Conservation (phyloP, 2,113 vertebrate genomes). For the Saguinus midas region DNA sequence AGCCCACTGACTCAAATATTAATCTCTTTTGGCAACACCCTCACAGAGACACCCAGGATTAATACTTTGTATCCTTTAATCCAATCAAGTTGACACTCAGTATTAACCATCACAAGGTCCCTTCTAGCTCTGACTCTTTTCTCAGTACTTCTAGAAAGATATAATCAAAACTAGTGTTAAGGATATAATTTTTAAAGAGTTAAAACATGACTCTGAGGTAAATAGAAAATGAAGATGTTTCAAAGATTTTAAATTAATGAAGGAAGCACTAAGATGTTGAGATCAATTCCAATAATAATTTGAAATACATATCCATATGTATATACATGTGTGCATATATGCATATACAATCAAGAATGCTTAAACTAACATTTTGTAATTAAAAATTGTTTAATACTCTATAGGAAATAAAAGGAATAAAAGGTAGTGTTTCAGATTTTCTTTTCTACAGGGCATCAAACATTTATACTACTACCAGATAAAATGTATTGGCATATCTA, state of each 20-base stretch:
- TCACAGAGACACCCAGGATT: too few species aligned
- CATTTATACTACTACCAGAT: neutral
- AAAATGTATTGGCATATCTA: neutral
- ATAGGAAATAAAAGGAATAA: neutral
- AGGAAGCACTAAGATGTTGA: neutral
- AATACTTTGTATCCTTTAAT: too few species aligned
- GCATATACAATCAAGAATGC: neutral
- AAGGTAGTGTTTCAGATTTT: neutral
- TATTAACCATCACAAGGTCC: neutral
- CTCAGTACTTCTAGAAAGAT: neutral
- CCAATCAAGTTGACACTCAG: too few species aligned
- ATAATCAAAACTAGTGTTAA: neutral
- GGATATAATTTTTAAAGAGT: neutral
- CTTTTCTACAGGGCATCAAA: neutral
- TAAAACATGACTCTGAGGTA: neutral
- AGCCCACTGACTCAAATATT: too few species aligned
- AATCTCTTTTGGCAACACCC: too few species aligned
- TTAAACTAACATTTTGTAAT: neutral
- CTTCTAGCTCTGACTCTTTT: neutral
- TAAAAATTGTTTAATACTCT: neutral
- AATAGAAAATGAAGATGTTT: neutral
- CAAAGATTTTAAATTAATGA: neutral
- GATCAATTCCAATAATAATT: neutral
- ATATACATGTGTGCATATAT: neutral
- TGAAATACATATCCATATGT: neutral